phyloP scores from a whole-genome alignment of 2,113 vertebrate species.

The Morone chrysops region DNA sequence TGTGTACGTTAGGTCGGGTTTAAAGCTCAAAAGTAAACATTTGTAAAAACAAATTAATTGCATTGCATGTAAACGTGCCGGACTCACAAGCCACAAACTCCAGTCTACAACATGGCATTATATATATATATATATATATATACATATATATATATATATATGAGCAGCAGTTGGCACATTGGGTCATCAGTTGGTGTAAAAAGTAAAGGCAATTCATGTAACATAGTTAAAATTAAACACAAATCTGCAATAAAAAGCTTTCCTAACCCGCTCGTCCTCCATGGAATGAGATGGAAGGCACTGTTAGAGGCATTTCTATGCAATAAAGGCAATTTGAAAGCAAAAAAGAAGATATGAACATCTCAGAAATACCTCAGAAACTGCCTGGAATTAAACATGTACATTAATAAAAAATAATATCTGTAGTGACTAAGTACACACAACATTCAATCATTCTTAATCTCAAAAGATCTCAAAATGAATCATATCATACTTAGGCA shows the following conservation, averaged over 20 bases:
- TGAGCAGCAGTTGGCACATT: conserved; percentile 63
- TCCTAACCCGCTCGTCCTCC: background rate
- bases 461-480: conserved; percentile 53
- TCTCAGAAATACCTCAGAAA: conserved; percentile 4
- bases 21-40: conserved; percentile 44
- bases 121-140: background rate
- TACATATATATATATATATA: background rate
- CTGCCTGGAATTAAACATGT: conserved; percentile 25
- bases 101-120: conserved; percentile 2
- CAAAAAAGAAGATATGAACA: background rate
- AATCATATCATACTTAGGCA: conserved; percentile 66
- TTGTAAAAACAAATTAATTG: conserved; percentile 15
- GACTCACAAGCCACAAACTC: conserved; percentile 19
- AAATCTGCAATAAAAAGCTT: conserved; percentile 23
- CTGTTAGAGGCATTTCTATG: conserved; percentile 36
- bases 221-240: background rate
- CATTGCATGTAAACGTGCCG: conserved; percentile 59
- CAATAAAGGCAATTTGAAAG: background rate
- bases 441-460: conserved; percentile 50
- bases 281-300: conserved; percentile 68
- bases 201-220: conserved; percentile 38
- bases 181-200: conserved; percentile 29
- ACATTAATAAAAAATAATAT: background rate
- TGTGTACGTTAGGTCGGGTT: background rate
- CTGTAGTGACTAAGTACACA: conserved; percentile 26